Evolutionary conservation across 2,113 vertebrate genomes (phyloP), one percentile per base, ranked within the genome.

Genomic region (Sebastes fasciatus): DNA sequence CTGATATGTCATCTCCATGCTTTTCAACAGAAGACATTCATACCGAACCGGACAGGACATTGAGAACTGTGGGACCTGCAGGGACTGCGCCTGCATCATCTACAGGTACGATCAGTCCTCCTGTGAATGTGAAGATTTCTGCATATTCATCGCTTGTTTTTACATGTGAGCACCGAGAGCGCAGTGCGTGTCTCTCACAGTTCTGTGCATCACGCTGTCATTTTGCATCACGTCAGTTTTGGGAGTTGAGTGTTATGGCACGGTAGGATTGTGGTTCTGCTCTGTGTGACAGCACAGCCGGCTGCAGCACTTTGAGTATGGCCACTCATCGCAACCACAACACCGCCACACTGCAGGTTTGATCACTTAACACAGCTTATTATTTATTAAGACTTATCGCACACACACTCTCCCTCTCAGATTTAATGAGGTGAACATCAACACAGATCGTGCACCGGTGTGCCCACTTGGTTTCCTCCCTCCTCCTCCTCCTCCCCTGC

Each of bases 81-180:
- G 96, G 79, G 96, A 97, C 94, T 97, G 96, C 0, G 96, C 96
- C 82, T 97, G 96, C 93, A 97, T 97, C 94, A 97, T 97, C 94
- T 97, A 97, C 94, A 97, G 96, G 96, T 97, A 93, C 14, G 66
- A 77, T 42, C 48, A 13, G 26, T 67, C 69, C 19, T 23, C 54
- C 7, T 34, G 49, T 42, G 52, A 45, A 34, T 34, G 66, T 48
- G 51, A 66, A 46, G 45, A 64, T 74, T 70, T 67, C 60, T 69
- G 80, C 82, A 80, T 84, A 74, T 87, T 85, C 83, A 74, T 73
- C 8, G 17, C 70, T 68, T 46, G 76, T 48, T 67, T 34, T 83
- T 54, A 67, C 83, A 85, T 16, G 49, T 42, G 63, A 84, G 70
- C 77, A 58, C 48, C 2, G 40, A 73, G 84, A 72, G 87, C 64